Evolutionary conservation across 2,113 vertebrate species (phyloP), one percentile per base, ranked within the genome.

Genomic region (Campylomormyrus numenius): DNA sequence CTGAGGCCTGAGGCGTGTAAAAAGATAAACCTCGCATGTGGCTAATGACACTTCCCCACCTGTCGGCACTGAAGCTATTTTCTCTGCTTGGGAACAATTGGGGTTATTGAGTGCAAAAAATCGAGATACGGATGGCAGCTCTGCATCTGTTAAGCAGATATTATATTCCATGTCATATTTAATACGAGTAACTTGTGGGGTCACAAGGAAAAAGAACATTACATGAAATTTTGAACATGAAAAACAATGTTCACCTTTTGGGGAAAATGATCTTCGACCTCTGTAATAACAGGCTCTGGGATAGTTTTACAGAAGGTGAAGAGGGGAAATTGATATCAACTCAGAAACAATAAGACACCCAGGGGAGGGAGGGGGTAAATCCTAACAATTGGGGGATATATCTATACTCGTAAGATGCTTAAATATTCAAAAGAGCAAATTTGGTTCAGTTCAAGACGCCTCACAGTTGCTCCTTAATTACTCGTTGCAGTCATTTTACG

Each of bases 231-330:
- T 80, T 80, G 74, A 42, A 42, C 74, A 80, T 80, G 17, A 80
- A 80, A 39, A 42, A 42, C 74, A 42, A 80, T 42, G 74, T 35
- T 80, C 31, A 80, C 35, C 35, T 80, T 42, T 80, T 42, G 35
- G 31, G 74, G 35, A 80, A 80, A 80, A 42, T 15, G 74, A 80
- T 42, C 62, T 70, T 70, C 27, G 27, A 42, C 74, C 74, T 42
- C 27, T 31, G 62, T 70, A 70, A 70, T 70, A 70, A 80, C 31
- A 39, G 74, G 13, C 35, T 80, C 35, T 19, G 74, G 31, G 74
- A 80, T 80, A 80, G 74, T 42, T 80, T 80, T 80, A 80, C 35
- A 42, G 35, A 80, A 80, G 74, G 74, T 80, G 35, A 80, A 80
- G 35, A 80, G 31, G 74, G 74, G 17, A 42, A 80, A 80, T 80